Evolutionary conservation across 2,888 invertebrate species (phyloP).

Genomic region (Nemapogon koenigi): DNA sequence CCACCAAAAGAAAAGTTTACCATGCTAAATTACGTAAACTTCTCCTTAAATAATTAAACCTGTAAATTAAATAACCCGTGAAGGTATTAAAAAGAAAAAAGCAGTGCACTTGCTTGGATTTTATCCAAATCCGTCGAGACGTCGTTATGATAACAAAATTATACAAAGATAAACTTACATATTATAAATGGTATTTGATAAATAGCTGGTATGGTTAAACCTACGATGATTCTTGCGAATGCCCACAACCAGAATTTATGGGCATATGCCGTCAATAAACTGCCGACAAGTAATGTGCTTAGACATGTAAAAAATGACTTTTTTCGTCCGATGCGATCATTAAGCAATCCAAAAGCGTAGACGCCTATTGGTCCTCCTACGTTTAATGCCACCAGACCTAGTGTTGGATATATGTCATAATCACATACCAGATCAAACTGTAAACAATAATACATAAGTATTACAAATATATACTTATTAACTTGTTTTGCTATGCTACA

Average conservation of each 20-base stretch:
- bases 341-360: constrained; percentile 84
- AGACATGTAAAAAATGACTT: constrained; percentile 87
- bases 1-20: too few relatives aligned
- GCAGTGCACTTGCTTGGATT: too few relatives aligned
- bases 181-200: constrained; percentile 96
- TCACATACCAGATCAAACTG: constrained; percentile 92
- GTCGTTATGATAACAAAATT: too few relatives aligned
- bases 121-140: too few relatives aligned
- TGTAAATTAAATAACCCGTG: constrained; percentile 6
- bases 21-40: too few relatives aligned
- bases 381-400: constrained; percentile 85
- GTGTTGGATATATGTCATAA: constrained; percentile 84
- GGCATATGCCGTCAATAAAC: constrained; percentile 80
- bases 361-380: constrained; percentile 90
- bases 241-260: constrained; percentile 86
- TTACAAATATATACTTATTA: too few relatives aligned
- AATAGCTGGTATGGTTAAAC: constrained; percentile 88
- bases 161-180: constrained; percentile 76
- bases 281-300: constrained; percentile 79
- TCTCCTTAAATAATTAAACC: too few relatives aligned
- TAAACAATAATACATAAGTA: too few relatives aligned
- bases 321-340: constrained; percentile 86
- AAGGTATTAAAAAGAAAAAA: too few relatives aligned
- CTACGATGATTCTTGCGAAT: constrained; percentile 81
- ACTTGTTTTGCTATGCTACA: too few relatives aligned